Evolutionary conservation across 2,113 vertebrate species (phyloP).

Genomic region (Chionis minor): DNA sequence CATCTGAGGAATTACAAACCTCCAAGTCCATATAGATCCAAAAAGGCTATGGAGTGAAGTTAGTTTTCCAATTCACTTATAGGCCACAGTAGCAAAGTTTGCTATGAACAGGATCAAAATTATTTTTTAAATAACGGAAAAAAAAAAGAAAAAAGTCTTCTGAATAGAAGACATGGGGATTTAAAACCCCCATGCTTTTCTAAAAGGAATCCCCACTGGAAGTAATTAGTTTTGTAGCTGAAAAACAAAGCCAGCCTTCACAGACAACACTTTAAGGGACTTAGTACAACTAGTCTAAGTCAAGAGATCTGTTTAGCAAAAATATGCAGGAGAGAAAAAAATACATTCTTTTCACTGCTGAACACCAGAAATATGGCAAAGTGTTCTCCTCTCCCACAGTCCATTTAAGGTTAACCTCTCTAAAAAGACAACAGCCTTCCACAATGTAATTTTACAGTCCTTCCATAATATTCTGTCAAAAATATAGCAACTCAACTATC

Average conservation of each 20-base stretch:
- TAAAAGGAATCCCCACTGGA: not conserved
- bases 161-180: not conserved
- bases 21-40: not conserved
- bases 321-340: not conserved
- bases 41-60: not conserved
- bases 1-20: not conserved
- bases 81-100: not conserved
- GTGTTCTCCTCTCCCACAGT: not conserved
- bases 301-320: not conserved
- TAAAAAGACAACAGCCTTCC: not conserved
- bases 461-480: not conserved
- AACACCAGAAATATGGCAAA: not conserved
- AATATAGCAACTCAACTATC: not conserved
- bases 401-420: not conserved
- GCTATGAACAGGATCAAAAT: not conserved
- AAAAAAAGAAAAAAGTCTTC: not conserved
- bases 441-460: not conserved
- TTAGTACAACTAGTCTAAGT: not conserved
- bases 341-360: not conserved
- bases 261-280: not conserved
- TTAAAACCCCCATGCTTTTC: not conserved
- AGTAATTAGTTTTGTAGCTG: not conserved
- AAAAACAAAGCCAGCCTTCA: not conserved
- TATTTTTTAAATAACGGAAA: not conserved
- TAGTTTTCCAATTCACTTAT: not conserved